These are phyloP conservation scores for Phyllotreta striolata DNA, from an alignment of 2,888 invertebrate species.

Conservation along the genomic window DNA sequence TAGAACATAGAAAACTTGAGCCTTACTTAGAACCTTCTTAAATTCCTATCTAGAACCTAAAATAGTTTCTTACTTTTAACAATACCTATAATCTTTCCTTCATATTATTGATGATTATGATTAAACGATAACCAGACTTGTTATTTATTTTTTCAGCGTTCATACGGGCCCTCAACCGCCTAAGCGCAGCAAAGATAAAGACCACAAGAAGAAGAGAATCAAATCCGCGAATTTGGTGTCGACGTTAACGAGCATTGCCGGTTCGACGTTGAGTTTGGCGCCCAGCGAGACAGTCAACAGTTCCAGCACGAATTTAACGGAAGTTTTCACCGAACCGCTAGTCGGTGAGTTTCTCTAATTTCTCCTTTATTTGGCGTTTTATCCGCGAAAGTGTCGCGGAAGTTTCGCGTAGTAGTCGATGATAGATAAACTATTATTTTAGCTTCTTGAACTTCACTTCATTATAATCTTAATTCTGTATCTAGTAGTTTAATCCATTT, in stretches of 20 bases:
- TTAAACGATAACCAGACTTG: not conserved
- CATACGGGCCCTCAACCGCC: conserved; percentile 61
- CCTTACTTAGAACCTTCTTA: too few relatives aligned
- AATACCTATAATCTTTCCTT: too few relatives aligned
- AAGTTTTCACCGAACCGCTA: conserved; percentile 32
- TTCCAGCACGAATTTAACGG: conserved; percentile 30
- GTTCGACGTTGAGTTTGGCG: conserved; percentile 34
- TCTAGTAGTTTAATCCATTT: too few relatives aligned
- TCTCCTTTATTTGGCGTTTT: not conserved
- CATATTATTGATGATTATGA: not conserved
- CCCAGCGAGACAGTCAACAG: conserved; percentile 38
- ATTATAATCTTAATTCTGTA: too few relatives aligned
- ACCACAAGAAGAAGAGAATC: conserved; percentile 69
- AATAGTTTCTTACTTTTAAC: too few relatives aligned
- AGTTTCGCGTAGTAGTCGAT: not conserved
- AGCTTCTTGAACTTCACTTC: too few relatives aligned
- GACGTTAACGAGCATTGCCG: conserved; percentile 26
- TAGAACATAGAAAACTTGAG: too few relatives aligned
- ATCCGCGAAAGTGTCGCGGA: too few relatives aligned
- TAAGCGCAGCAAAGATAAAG: conserved; percentile 68
- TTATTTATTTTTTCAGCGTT: conserved; percentile 52
- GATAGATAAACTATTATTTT: too few relatives aligned
- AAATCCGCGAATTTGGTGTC: conserved; percentile 51
- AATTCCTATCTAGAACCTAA: too few relatives aligned
- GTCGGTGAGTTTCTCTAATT: conserved; percentile 39